Percentiles rank a stretch among this genome's conserved stretches.
Conservation (phyloP, 1,140 invertebrate species). For the Matsumurasca onukii region DNA sequence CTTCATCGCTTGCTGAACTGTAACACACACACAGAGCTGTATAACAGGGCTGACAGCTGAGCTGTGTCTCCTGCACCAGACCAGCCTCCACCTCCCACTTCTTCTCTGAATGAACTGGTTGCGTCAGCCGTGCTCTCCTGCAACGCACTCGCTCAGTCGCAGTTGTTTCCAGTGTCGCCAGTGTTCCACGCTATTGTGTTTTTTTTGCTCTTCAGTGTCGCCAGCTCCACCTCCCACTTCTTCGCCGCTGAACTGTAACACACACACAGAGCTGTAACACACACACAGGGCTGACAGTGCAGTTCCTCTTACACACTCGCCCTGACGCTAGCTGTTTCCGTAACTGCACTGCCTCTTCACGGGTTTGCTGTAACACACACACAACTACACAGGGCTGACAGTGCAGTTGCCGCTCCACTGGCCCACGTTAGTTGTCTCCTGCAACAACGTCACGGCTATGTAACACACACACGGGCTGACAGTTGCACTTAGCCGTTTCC, state of each 20-base stretch:
- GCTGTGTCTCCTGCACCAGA: constrained; percentile 97
- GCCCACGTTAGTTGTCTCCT: constrained; percentile 96
- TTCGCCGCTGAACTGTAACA: constrained; percentile 86
- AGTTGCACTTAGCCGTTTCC: constrained; percentile 91
- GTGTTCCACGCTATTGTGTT: too few relatives aligned
- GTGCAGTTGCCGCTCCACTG: constrained; percentile 96
- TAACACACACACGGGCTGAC: too few relatives aligned
- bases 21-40: constrained; percentile 45
- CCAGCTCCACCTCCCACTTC: constrained; percentile 97
- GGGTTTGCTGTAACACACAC: too few relatives aligned
- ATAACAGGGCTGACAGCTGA: constrained; percentile 94
- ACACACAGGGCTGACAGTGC: too few relatives aligned
- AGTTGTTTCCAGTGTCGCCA: too few relatives aligned
- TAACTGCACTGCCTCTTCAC: too few relatives aligned
- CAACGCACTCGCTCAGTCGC: constrained; percentile 88
- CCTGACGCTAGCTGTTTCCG: too few relatives aligned
- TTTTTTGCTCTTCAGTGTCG: constrained; percentile 97
- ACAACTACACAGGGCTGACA: too few relatives aligned
- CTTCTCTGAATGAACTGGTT: constrained; percentile 94
- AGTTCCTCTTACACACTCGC: too few relatives aligned
- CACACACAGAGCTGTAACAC: too few relatives aligned
- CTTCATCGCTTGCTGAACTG: constrained; percentile 95
- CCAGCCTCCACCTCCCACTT: constrained; percentile 98
- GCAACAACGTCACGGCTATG: too few relatives aligned
- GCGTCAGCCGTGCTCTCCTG: constrained; percentile 97